These are phyloP conservation scores for Xylota segnis DNA, from an alignment of 2,888 invertebrate genomes.

Conservation along the genomic window DNA sequence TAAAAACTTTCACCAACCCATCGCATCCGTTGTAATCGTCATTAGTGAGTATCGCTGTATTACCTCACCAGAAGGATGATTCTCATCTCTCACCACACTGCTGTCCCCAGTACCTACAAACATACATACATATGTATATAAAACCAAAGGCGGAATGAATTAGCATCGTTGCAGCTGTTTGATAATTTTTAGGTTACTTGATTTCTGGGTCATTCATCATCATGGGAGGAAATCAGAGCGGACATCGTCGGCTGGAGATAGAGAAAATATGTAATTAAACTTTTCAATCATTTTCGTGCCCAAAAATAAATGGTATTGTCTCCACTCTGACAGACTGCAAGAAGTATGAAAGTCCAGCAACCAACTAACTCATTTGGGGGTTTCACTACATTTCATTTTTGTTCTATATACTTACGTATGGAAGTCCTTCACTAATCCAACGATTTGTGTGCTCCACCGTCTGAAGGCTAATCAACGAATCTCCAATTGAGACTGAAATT, in stretches of 20 bases:
- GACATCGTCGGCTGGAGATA: slow-evolving; percentile 37
- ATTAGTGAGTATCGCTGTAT: slow-evolving; percentile 69
- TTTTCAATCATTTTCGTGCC: slow-evolving; percentile 73
- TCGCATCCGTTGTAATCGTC: slow-evolving; percentile 73
- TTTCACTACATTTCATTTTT: slow-evolving; percentile 16
- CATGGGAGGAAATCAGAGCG: slow-evolving; percentile 54
- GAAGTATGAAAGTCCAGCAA: slow-evolving; percentile 38
- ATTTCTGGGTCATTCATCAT: slow-evolving; percentile 77
- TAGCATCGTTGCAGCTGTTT: slow-evolving; percentile 77
- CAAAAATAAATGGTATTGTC: slow-evolving; percentile 54
- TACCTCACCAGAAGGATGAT: slow-evolving; percentile 66
- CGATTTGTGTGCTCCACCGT: slow-evolving; percentile 32
- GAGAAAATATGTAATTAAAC: slow-evolving; percentile 68
- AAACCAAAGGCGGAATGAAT: slow-evolving; percentile 70
- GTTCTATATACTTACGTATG: neutral
- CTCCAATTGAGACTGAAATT: slow-evolving; percentile 39
- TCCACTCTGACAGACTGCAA: slow-evolving; percentile 46
- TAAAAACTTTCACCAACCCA: slow-evolving; percentile 66
- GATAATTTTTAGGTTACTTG: slow-evolving; percentile 76
- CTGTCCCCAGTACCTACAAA: too few species aligned
- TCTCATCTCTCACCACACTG: slow-evolving; percentile 24
- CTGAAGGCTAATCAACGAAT: slow-evolving; percentile 55
- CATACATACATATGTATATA: too few species aligned
- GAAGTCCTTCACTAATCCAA: slow-evolving; percentile 39
- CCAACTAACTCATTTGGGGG: slow-evolving; percentile 34